These are phyloP conservation scores for Glaucomys volans DNA, from an alignment of 2,113 vertebrate genomes.

Conservation along the genomic window DNA sequence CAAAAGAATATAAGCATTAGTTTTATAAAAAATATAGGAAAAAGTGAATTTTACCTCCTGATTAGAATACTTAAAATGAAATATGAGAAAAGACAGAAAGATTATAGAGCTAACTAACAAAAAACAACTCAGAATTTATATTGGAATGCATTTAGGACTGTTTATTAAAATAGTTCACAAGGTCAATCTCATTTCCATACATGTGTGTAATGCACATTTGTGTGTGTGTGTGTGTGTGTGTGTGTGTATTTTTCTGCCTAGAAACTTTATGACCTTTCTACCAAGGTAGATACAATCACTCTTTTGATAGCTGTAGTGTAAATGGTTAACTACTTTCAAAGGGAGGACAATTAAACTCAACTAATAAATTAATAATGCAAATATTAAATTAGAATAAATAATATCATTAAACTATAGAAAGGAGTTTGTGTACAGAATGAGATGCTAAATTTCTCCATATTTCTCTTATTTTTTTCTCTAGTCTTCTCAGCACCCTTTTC, in stretches of 20 bases:
- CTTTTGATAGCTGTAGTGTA: background rate
- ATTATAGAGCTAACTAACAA: conserved; percentile 20
- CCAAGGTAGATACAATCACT: background rate
- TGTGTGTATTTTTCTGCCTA: background rate
- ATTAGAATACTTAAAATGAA: conserved; percentile 36
- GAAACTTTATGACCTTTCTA: conserved; percentile 1
- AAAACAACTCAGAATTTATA: background rate
- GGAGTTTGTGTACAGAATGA: background rate
- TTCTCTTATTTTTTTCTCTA: conserved; percentile 12
- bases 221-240: no score
- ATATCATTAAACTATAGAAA: background rate
- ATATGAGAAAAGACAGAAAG: conserved; percentile 34
- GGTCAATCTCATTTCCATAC: background rate
- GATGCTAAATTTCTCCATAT: background rate
- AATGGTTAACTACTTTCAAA: background rate
- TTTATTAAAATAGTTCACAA: conserved; percentile 53
- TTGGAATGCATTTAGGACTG: background rate
- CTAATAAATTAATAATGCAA: background rate
- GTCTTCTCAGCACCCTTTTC: background rate
- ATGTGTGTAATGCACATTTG: background rate
- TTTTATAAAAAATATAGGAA: background rate
- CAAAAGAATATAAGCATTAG: background rate
- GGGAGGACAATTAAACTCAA: background rate
- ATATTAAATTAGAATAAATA: background rate
- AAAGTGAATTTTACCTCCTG: background rate